Evolutionary conservation across 1,140 invertebrate genomes (phyloP).

Genomic region (Coenobita brevimanus): DNA sequence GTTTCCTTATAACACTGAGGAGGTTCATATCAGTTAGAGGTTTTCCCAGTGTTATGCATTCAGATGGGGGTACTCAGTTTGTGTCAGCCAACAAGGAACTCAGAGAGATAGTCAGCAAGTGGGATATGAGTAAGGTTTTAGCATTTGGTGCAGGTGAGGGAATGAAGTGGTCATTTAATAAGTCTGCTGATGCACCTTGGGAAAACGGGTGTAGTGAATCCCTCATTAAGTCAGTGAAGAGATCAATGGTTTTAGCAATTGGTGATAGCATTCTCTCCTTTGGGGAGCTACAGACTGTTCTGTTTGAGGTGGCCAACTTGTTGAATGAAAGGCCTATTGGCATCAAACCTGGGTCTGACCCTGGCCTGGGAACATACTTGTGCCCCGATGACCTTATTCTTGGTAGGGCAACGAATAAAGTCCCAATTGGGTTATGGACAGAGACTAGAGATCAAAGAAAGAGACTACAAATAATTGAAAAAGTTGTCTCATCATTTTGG

Average conservation of each 20-base stretch:
- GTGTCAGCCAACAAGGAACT: too few relatives aligned
- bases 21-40: too few relatives aligned
- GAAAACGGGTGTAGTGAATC: constrained; percentile 21
- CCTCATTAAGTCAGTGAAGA: constrained; percentile 15
- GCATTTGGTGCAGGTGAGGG: background rate
- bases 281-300: constrained; percentile 6
- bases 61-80: too few relatives aligned
- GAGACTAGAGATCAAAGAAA: background rate
- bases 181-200: constrained; percentile 6
- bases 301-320: constrained; percentile 28
- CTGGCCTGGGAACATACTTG: background rate
- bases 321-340: constrained; percentile 25
- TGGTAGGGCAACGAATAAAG: background rate
- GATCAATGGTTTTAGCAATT: background rate
- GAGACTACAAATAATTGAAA: background rate
- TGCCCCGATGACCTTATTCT: background rate
- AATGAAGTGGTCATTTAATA: background rate
- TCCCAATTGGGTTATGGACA: background rate
- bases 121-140: background rate
- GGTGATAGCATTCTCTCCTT: background rate
- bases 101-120: too few relatives aligned
- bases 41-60: too few relatives aligned
- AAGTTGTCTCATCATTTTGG: constrained; percentile 5
- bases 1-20: too few relatives aligned
- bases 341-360: constrained; percentile 25